Conservation (phyloP, 1,140 invertebrate genomes). For the Trypoxylus dichotomus region DNA sequence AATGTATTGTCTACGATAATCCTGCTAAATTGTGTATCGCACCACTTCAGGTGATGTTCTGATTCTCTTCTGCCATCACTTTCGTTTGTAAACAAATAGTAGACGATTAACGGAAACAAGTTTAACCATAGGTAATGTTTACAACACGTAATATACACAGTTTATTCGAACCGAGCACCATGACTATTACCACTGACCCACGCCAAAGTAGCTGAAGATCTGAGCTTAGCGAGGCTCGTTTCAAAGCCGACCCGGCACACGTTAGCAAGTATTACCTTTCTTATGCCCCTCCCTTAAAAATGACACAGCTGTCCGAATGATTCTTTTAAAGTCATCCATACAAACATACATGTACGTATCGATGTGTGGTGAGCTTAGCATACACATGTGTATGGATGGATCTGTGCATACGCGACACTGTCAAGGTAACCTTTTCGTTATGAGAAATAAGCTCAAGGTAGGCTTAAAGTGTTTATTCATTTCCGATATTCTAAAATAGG, state of each 20-base stretch:
- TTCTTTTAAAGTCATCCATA: background rate
- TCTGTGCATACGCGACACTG: background rate
- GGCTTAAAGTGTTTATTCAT: background rate
- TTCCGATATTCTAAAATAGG: background rate
- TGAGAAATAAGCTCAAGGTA: background rate
- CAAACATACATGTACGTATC: background rate
- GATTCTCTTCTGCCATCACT: constrained; percentile 20
- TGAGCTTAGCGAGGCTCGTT: background rate
- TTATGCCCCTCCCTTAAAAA: constrained; percentile 16
- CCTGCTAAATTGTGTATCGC: background rate
- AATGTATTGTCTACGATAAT: background rate
- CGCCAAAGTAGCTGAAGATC: constrained; percentile 21
- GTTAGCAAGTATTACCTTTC: constrained; percentile 19
- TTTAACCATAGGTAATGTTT: constrained; percentile 17
- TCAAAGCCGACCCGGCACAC: constrained; percentile 1
- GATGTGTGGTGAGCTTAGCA: background rate
- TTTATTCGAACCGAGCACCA: constrained; percentile 1
- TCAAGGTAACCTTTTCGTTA: background rate
- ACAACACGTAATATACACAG: constrained; percentile 8
- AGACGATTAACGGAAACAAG: background rate
- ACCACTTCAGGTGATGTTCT: constrained; percentile 4
- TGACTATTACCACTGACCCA: constrained; percentile 2
- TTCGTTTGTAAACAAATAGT: background rate
- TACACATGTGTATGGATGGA: background rate
- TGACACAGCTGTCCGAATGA: constrained; percentile 19